Evolutionary conservation across 2,888 invertebrate species (phyloP), one percentile per base, ranked within the genome.

Genomic region (Hemaris fuciformis): DNA sequence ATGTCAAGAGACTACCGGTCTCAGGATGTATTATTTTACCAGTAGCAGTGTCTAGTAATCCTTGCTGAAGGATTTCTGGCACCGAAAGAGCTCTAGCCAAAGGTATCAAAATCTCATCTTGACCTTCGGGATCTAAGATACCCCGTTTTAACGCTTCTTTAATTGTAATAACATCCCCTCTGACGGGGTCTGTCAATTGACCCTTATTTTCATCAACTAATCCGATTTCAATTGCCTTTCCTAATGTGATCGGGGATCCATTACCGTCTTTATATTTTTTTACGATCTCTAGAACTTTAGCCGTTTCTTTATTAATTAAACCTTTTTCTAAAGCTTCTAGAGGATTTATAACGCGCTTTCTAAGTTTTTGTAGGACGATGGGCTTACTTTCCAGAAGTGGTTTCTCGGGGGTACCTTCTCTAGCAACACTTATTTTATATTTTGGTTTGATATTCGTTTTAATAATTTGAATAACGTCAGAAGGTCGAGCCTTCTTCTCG

Each of bases 11-110:
- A 70, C 93, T 94, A 1, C 98, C 98, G 22, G 97, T 96, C 88
- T 97, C 97, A 1, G 98, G 98, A 84, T 98, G 98, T 69, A 98
- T 94, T 64, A 97, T 95, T 87, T 95, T 96, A 66, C 95, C 94
- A 13, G 94, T 94, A 31, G 88, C 85, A 3, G 94, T 94, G 81
- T 97, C 96, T 69, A 98, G 94, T 34, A 98, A 94, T 57, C 98
- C 99, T 88, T 98, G 98, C 68, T 95, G 94, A 67, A 97, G 94
- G 48, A 98, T 93, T 87, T 97, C 97, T 8, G 97, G 96, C 71
- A 98, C 93, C 0, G 97, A 96, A 15, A 98, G 89, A 80, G 96
- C 96, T 79, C 95, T 95, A 48, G 95, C 97, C 64, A 97, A 85
- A 23, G 98, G 98, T 72, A 97, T 93, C 31, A 98, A 89, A 66